Percentiles rank a stretch among this genome's conserved stretches.
Conservation (phyloP, 2,888 invertebrate species). For the Drosophila kambysellisi region DNA sequence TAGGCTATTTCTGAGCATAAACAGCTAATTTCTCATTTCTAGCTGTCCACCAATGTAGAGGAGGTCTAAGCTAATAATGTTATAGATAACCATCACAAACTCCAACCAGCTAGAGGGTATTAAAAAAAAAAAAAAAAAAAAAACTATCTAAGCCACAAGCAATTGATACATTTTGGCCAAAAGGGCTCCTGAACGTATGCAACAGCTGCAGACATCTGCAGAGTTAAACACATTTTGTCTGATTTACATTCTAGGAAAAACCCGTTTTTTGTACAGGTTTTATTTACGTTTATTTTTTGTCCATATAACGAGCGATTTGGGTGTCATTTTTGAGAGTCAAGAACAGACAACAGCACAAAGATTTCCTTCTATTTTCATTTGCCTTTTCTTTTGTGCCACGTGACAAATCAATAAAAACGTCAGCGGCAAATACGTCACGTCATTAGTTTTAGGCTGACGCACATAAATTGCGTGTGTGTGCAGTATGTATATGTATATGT, state of each 20-base stretch:
- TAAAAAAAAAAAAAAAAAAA: neutral
- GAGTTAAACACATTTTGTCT: slow-evolving; percentile 14
- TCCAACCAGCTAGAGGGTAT: neutral
- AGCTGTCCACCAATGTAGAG: neutral
- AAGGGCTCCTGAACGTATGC: slow-evolving; percentile 3
- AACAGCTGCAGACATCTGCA: slow-evolving; percentile 18
- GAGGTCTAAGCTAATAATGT: neutral
- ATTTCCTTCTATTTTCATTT: neutral
- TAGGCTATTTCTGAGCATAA: neutral
- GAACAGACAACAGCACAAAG: slow-evolving; percentile 5
- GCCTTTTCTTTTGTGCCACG: slow-evolving; percentile 16
- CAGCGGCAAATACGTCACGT: slow-evolving; percentile 60
- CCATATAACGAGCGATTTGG: slow-evolving; percentile 41
- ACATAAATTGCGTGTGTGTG: slow-evolving; percentile 40
- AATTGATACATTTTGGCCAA: slow-evolving; percentile 19
- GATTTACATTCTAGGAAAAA: neutral
- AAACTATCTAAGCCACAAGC: slow-evolving; percentile 1
- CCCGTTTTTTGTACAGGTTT: slow-evolving; percentile 17
- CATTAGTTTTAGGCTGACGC: slow-evolving; percentile 60
- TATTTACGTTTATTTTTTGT: slow-evolving; percentile 24
- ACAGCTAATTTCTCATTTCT: neutral
- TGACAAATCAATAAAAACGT: slow-evolving; percentile 72
- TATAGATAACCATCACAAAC: neutral
- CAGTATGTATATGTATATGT: neutral
- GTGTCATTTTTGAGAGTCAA: slow-evolving; percentile 31